Base-by-base conservation (phyloP, 2,888 invertebrate species). In the Deilephila elpenor region DNA sequence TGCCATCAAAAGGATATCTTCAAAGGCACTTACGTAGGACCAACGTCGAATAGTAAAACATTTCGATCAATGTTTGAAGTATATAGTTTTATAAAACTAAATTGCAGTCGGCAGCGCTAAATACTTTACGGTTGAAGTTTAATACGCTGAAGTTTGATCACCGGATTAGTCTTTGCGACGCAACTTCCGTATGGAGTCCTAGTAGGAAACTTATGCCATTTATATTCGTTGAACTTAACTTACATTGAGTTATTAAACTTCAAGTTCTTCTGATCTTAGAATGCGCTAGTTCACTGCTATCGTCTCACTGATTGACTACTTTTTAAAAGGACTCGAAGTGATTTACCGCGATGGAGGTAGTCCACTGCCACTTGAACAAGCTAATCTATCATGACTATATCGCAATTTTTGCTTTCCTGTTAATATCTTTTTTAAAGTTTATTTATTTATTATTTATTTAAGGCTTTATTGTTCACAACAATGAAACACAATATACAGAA, bases 71-170 rank as follows among this genome's bases (percentile, higher is more conserved):
- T 56, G 19, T 56, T 56, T 3, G n/a, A 17, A 56, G 5, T 56
- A 56, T 20, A 11, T 25, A 25, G 25, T 25, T 25, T 25, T 25
- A 25, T 25, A 64, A 3, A 37, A 11, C n/a, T 11, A 20, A 64
- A 64, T 44, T 37, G 37, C 44, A 64, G 44, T 20, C 44, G 14
- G n/a, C 62, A 62, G n/a, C 20, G 3, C 25, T 29, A 17, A 14
- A 44, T 19, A 64, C 34, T 64, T 64, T 44, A 64, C 11, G 44
- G 64, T 64, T 37, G 37, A 64, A 64, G 64, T 64, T 64, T 64
- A n/a, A 20, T 64, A 44, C 11, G 8, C 20, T 5, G 20, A 44
- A 64, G 64, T 64, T 44, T 14, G 37, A 64, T 44, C 25, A 20
- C 64, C 20, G 44, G 44, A 44, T 64, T 44, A 64, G 20, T 64